Base-by-base conservation (phyloP, 2,113 vertebrate genomes). In the Equus quagga region DNA sequence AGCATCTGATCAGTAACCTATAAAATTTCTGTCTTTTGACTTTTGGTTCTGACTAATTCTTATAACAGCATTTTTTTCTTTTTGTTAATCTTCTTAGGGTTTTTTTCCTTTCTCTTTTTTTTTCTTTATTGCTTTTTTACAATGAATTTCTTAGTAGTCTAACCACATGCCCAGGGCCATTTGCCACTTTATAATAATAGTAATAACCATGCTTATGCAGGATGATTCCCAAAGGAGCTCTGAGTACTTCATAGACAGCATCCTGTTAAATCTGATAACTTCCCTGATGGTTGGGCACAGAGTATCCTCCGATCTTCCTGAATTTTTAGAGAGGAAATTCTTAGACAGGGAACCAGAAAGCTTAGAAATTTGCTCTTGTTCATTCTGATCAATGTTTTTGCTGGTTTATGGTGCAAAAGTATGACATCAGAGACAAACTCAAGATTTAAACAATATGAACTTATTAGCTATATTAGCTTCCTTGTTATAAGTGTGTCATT, bases 1-100 rank as follows among this genome's bases (percentile, higher is more conserved):
- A 49, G 44, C 85, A 86, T 94, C 82, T 26, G 3, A 67, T 84
- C 85, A 79, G 49, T 93, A 95, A 95, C 93, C 83, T 80, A 84
- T 10, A 97, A 86, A 89, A 93, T 94, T 26, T 83, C 86, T 72
- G 0, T 70, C 69, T 80, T 97, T 94, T 92, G 87, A 89, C 73
- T 85, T 97, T 73, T 88, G 67, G 54, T 80, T 95, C 60, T 91
- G 56, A 78, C 89, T 97, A 96, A 97, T 92, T 92, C 82, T 96
- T 91, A 17, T 41, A 84, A 36, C 3, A 67, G 73, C 28, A 80
- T 41, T 17, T 65, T 44, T 26, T 5, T 17, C 23, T 80, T 87
- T 87, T 78, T 89, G 46, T 64, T 96, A 80, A 26, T 70, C 54
- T 87, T 36, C 51, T 91, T 88, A 87, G 65, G 65, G 64, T 79